phyloP scores from a whole-genome alignment of 2,797 vertebrate genomes.

The Danionella dracula region DNA sequence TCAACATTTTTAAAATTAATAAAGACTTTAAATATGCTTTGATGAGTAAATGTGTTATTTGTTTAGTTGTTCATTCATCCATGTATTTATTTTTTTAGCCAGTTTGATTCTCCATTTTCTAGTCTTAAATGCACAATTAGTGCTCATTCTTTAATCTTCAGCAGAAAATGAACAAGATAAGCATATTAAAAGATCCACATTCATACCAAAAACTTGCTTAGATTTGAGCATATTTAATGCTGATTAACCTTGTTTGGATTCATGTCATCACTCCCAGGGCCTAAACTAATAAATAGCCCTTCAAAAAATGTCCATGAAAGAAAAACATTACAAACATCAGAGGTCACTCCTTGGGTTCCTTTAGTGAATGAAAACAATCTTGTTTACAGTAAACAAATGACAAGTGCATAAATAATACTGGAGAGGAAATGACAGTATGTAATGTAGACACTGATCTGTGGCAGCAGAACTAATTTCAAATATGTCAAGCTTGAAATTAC shows the following conservation, averaged over 20 bases:
- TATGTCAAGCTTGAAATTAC: conserved; percentile 56
- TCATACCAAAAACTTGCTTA: too few relatives aligned
- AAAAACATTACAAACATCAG: conserved; percentile 20
- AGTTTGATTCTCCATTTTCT: too few relatives aligned
- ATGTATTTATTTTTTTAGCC: not conserved
- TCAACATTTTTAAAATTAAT: too few relatives aligned
- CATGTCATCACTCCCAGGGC: not conserved
- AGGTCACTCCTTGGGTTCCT: conserved; percentile 22
- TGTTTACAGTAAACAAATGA: conserved; percentile 49
- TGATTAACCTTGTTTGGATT: conserved; percentile 14
- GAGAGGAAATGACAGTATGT: conserved; percentile 30
- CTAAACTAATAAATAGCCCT: conserved; percentile 15
- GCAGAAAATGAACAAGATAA: too few relatives aligned
- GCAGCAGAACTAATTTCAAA: conserved; percentile 50
- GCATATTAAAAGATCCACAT: too few relatives aligned
- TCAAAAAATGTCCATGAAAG: conserved; percentile 9
- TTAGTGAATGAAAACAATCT: conserved; percentile 38
- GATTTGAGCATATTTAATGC: conserved; percentile 30
- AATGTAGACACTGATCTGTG: conserved; percentile 33
- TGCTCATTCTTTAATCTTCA: too few relatives aligned
- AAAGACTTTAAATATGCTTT: too few relatives aligned
- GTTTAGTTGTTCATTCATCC: too few relatives aligned
- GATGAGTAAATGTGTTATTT: too few relatives aligned
- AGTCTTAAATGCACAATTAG: too few relatives aligned
- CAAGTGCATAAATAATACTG: conserved; percentile 42